phyloP scores from a whole-genome alignment of 2,113 vertebrate species.

The Gallinago undulata region DNA sequence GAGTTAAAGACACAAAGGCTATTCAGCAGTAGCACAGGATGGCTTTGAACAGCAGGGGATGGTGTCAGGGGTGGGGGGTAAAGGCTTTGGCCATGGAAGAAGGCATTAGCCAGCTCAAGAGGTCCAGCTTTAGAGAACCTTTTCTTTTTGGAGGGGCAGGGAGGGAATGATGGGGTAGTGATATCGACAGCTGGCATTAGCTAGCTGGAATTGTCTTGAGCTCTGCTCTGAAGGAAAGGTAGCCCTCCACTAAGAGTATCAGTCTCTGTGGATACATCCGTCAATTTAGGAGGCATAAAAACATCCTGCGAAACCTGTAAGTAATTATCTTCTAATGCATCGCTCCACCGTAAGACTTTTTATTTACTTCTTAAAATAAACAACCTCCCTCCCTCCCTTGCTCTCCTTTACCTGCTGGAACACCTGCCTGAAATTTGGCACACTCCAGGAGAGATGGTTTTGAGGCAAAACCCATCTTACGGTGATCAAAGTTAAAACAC shows the following conservation, averaged over 20 bases:
- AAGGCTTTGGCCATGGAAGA: neutral
- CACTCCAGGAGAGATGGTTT: neutral
- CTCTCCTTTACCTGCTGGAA: neutral
- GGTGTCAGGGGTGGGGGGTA: neutral
- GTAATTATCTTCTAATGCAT: constrained; percentile 21
- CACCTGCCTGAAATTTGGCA: neutral
- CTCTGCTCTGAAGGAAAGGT: neutral
- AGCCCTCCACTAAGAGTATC: neutral
- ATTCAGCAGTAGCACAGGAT: neutral
- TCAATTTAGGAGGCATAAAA: constrained; percentile 37
- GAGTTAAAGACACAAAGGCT: neutral
- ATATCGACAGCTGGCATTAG: neutral
- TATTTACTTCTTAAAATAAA: constrained; percentile 4
- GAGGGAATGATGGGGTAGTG: neutral
- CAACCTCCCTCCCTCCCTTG: neutral
- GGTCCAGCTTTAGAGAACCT: neutral
- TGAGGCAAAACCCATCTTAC: neutral
- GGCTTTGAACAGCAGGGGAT: neutral
- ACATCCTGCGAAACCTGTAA: constrained; percentile 9
- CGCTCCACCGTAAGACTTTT: neutral
- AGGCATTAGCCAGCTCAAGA: neutral
- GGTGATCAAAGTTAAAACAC: neutral
- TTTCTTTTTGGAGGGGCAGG: neutral
- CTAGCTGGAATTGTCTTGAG: neutral
- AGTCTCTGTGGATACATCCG: neutral